Conservation (phyloP, 2,888 invertebrate genomes). For the Netelia inedita region DNA sequence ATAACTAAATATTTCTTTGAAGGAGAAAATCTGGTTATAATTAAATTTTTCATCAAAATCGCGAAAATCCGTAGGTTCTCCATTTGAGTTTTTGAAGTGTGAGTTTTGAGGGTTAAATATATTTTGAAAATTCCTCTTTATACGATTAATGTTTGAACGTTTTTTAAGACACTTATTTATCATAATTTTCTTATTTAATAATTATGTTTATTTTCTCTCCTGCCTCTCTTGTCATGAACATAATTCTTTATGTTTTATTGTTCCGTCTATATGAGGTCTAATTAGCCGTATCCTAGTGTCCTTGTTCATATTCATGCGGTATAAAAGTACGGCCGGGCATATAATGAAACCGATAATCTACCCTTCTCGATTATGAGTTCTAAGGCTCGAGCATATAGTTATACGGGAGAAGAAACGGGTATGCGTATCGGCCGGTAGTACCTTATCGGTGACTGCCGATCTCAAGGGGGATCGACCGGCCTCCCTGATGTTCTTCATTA, state of each 20-base stretch:
- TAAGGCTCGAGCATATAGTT: constrained; percentile 2
- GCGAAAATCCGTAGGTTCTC: no score
- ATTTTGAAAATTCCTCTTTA: no score
- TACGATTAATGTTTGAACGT: no score
- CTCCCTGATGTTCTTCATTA: constrained; percentile 57
- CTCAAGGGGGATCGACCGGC: constrained; percentile 50
- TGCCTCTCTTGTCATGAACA: not conserved
- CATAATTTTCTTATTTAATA: not conserved
- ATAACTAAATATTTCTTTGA: no score
- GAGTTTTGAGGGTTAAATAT: no score
- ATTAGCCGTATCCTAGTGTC: constrained; percentile 39
- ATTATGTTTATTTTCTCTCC: not conserved
- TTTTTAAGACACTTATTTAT: not conserved
- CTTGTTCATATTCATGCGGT: constrained; percentile 32
- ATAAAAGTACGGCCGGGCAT: constrained; percentile 12
- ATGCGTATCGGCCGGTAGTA: constrained; percentile 36
- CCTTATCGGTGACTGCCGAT: constrained; percentile 53
- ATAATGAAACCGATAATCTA: constrained; percentile 57
- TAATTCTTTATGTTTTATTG: not conserved
- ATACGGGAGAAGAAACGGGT: constrained; percentile 17
- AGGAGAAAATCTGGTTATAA: no score
- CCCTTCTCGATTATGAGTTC: constrained; percentile 53
- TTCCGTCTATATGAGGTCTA: constrained; percentile 17
- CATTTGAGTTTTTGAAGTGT: no score
- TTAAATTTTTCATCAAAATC: no score